Base-by-base conservation (phyloP, 35 echinoderm and acorn worm genomes). In the Holothuria glaberrima region DNA sequence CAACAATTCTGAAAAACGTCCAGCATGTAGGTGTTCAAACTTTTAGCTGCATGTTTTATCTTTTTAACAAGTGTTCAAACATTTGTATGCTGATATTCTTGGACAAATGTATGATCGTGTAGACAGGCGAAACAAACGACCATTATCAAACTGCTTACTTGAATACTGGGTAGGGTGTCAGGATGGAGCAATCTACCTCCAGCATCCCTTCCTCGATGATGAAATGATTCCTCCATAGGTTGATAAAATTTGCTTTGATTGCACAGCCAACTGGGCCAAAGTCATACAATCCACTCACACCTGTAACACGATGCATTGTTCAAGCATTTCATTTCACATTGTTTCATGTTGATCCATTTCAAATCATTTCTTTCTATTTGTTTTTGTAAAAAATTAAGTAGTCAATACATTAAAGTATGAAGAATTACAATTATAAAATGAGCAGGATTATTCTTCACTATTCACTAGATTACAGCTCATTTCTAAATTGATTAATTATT, bases 181-280 rank as follows among this genome's bases (percentile, higher is more conserved):
- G 82, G 35, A 98, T 95, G 30, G 90, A 76, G 72, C 90, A 90
- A 54, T 98, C 96, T 21, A 98, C 91, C 48, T 95, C 93, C 44
- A 98, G 80, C 93, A 98, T 95, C 5, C 96, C 86, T 30, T 98
- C 96, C 76, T 98, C 96, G 26, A 98, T 98, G 65, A 98, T 94
- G 31, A 95, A 98, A 77, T 98, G 96, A 57, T 92, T 94, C 36
- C 96, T 73, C 96, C 96, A 98, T 19, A 95, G 25, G 45, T 90
- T 94, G 57, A 95, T 83, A 28, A 98, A 94, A 71, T 98, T 98
- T 0, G 93, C 82, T 58, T 98, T 98, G 75, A 98, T 94, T 9
- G 96, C 95, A 85, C 96, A 98, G 19, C 96, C 95, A 14, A 92
- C 91, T 13, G 96, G 96, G 38, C 96, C 96, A 94, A 95, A 98